Conservation (phyloP, 2,888 invertebrate species). For the Crocallis elinguaria region DNA sequence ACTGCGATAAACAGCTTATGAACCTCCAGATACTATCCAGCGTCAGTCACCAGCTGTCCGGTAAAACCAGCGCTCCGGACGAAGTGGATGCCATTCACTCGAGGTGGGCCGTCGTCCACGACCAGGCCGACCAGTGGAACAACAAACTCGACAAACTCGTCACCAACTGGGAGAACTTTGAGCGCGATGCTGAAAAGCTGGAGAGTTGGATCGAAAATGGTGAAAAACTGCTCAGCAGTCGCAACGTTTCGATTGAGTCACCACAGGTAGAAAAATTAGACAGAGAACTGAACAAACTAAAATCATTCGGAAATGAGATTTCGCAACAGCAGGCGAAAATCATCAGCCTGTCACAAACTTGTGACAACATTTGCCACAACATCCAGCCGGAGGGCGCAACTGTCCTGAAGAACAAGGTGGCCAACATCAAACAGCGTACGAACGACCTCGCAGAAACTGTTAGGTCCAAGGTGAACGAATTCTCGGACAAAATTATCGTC, state of each 20-base stretch:
- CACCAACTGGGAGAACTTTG: slow-evolving; percentile 92
- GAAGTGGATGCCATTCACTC: slow-evolving; percentile 94
- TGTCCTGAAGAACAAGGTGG: slow-evolving; percentile 88
- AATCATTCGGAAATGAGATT: slow-evolving; percentile 93
- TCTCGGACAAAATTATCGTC: slow-evolving; percentile 92
- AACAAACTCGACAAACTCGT: slow-evolving; percentile 92
- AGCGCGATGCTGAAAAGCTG: slow-evolving; percentile 90
- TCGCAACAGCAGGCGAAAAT: slow-evolving; percentile 94
- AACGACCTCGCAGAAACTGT: slow-evolving; percentile 91
- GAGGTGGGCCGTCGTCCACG: slow-evolving; percentile 93
- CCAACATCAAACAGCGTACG: slow-evolving; percentile 90
- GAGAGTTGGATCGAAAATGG: slow-evolving; percentile 91
- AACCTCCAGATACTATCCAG: slow-evolving; percentile 90
- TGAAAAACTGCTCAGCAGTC: slow-evolving; percentile 85
- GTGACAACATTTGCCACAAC: slow-evolving; percentile 91
- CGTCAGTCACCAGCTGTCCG: slow-evolving; percentile 90
- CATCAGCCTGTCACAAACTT: slow-evolving; percentile 90
- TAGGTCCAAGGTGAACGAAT: slow-evolving; percentile 89
- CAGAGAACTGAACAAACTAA: slow-evolving; percentile 89
- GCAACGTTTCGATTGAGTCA: slow-evolving; percentile 86
- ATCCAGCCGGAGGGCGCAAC: slow-evolving; percentile 91
- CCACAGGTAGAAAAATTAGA: slow-evolving; percentile 91
- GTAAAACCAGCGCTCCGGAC: slow-evolving; percentile 91
- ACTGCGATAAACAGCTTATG: slow-evolving; percentile 91
- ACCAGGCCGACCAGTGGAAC: slow-evolving; percentile 90